Percentiles rank a stretch among this genome's conserved stretches.
Evolutionary conservation across 2,113 vertebrate genomes (phyloP).

Genomic region (Oxyura jamaicensis): DNA sequence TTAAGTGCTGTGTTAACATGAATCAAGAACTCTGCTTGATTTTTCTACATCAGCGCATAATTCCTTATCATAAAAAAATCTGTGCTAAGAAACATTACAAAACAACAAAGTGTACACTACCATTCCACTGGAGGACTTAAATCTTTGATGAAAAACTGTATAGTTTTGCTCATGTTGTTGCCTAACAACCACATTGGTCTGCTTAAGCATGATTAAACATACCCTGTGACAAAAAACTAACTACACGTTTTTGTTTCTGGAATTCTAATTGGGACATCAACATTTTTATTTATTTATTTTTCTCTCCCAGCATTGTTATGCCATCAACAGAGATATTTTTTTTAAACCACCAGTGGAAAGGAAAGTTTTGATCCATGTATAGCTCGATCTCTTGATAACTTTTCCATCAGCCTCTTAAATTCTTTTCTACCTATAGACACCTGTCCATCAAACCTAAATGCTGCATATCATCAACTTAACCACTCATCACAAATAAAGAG

Average conservation of each 20-base stretch:
- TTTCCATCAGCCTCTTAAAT: constrained; percentile 34
- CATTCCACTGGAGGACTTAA: constrained; percentile 65
- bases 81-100: constrained; percentile 42
- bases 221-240: constrained; percentile 68
- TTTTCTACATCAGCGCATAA: constrained; percentile 54
- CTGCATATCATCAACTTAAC: constrained; percentile 56
- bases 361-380: constrained; percentile 64
- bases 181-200: constrained; percentile 69
- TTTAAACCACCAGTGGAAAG: constrained; percentile 68
- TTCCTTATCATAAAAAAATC: constrained; percentile 18
- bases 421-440: constrained; percentile 61
- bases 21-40: constrained; percentile 69
- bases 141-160: constrained; percentile 69
- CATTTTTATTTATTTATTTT: not conserved
- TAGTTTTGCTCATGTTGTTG: constrained; percentile 66
- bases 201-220: constrained; percentile 70
- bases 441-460: constrained; percentile 63
- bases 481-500: constrained; percentile 74
- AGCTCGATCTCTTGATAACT: constrained; percentile 36
- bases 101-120: constrained; percentile 66
- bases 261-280: constrained; percentile 43
- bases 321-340: constrained; percentile 43
- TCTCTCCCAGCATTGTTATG: not conserved
- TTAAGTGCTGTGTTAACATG: constrained; percentile 64
- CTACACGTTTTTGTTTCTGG: constrained; percentile 50